Base-by-base conservation (phyloP, 2,113 vertebrate species). In the Bolborhynchus lineola region DNA sequence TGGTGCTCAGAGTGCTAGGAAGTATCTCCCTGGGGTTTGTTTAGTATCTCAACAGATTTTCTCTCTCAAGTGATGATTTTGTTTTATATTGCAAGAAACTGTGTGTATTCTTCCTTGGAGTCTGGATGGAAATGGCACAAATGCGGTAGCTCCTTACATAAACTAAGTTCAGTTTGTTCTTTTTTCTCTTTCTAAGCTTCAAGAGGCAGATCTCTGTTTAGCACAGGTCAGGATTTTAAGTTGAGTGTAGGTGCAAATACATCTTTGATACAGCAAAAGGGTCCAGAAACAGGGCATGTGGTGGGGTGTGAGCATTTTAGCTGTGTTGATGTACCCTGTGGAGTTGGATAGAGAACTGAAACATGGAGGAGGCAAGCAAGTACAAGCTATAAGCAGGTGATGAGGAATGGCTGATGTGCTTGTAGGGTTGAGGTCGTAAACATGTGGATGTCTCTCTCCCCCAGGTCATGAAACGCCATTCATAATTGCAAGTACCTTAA, bases 21-120 rank as follows among this genome's bases (percentile, higher is more conserved):
- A 59, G 7, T 13, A 37, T 82, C 81, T 94, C 91, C 59, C 75
- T 55, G 60, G 72, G 68, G 57, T 81, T 93, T 68, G 65, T 63
- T 91, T 84, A 83, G 70, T 84, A 18, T 68, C 68, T 95, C 42
- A 9, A 46, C 79, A 90, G 82, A 87, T 85, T 59, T 62, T 92
- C 63, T 53, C 63, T 91, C 75, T 71, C 79, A 50, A 81, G 46
- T 39, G 37, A 63, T 50, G 68, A 20, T 86, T 93, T 89, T 64
- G 52, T 82, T 92, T 82, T 46, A 37, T 70, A 29, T 80, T 86
- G n/a, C 10, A 71, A 70, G 79, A 81, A 39, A 67, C 46, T 0
- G 0, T 81, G 33, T 76, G 85, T 88, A 85, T 86, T 83, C 67
- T 37, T 86, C 50, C 82, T 84, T 41, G n/a, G 78, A 88, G 70